Base-by-base conservation (phyloP, 2,888 invertebrate species). In the Apodemia zela region DNA sequence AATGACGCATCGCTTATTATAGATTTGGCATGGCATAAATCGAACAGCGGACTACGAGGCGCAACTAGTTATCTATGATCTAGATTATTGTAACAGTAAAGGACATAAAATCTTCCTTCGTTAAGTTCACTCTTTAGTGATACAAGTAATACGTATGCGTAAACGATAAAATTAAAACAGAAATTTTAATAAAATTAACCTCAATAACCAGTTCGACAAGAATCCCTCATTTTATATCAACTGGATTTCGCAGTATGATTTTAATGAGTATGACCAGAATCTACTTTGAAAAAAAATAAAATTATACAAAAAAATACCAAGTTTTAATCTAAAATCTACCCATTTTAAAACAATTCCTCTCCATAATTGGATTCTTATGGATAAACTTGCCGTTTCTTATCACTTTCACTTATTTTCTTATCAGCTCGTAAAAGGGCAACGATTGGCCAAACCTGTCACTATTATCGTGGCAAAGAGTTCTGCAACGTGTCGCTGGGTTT, bases 151-250 rank as follows among this genome's bases (percentile, higher is more conserved):
- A 25, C 25, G 2, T 25, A 51, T 51, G 2, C 0, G 18, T 49
- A 8, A 10, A 49, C 25, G 51, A 51, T 51, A 51, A 51, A 18
- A 49, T 51, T 21, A 13, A 51, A 18, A 21, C 18, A 21, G 49
- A 18, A 49, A 21, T 51, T 18, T 21, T 25, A 51, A 13, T 21
- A 51, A 51, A 13, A 51, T 51, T 51, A 25, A 51, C 51, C 51
- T 51, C 51, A 25, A 51, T 25, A 51, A 54, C 54, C 54, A 25
- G 54, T 54, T 54, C 25, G 6, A 54, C 54, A 15, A 15, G 54
- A 54, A 51, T 25, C 25, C 25, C 54, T 25, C 25, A 25, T 54
- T 54, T 54, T 10, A 6, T 25, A 54, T 54, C 25, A 15, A 54
- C 25, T 54, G 54, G 54, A 29, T 54, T 54, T 54, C 54, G 54